phyloP scores from a whole-genome alignment of 2,888 invertebrate species.

The Idaea dimidiata region DNA sequence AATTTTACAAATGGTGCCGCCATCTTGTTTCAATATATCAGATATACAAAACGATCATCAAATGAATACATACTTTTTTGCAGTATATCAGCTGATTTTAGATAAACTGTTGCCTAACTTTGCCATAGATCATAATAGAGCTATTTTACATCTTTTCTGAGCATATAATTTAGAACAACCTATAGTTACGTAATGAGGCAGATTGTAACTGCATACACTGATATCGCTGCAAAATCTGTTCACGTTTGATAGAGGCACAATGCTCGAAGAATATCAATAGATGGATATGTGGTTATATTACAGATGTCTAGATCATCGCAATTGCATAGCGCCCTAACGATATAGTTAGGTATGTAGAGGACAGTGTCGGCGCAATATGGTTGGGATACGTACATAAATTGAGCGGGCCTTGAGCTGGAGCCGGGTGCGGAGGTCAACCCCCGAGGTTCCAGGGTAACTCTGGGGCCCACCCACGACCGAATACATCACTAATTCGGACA shows the following conservation, averaged over 20 bases:
- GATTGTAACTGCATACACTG: not conserved
- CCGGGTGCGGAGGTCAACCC: slow-evolving; percentile 60
- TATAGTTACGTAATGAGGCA: slow-evolving; percentile 24
- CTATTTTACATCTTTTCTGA: not conserved
- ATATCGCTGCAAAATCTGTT: slow-evolving; percentile 40
- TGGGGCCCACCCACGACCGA: slow-evolving; percentile 74
- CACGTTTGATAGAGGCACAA: slow-evolving; percentile 37
- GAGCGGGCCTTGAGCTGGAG: slow-evolving; percentile 66
- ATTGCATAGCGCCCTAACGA: slow-evolving; percentile 45
- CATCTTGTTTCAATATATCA: slow-evolving; percentile 70
- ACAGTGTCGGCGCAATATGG: slow-evolving; percentile 77
- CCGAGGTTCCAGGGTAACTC: slow-evolving; percentile 67
- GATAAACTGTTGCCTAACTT: slow-evolving; percentile 9
- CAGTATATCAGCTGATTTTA: slow-evolving; percentile 55
- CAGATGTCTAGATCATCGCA: slow-evolving; percentile 51
- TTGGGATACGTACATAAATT: slow-evolving; percentile 78
- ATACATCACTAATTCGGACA: slow-evolving; percentile 73
- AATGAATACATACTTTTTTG: slow-evolving; percentile 60
- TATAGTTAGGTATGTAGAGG: slow-evolving; percentile 60
- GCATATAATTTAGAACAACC: not conserved
- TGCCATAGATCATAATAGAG: not conserved
- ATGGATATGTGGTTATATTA: slow-evolving; percentile 51
- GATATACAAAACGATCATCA: slow-evolving; percentile 43
- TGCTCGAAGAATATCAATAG: slow-evolving; percentile 38
- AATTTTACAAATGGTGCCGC: slow-evolving; percentile 62